Conservation (phyloP, 2,888 invertebrate species). For the Oeneis ivallda region DNA sequence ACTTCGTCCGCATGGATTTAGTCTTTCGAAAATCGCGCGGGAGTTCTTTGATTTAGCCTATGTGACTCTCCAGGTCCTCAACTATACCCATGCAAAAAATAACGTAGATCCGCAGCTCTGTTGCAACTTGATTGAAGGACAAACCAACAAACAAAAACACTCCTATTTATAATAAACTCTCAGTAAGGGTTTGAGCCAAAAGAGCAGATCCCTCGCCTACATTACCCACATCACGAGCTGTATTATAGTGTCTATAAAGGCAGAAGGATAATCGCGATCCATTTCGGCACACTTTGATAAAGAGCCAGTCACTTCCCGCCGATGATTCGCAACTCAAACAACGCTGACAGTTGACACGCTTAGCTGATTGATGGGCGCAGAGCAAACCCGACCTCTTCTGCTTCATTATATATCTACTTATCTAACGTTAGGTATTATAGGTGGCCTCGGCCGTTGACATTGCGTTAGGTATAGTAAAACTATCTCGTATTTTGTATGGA, state of each 20-base stretch:
- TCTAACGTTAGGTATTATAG: background rate
- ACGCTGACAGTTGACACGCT: conserved; percentile 31
- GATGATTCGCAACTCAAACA: conserved; percentile 42
- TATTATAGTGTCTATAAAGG: background rate
- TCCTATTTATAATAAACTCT: too few relatives aligned
- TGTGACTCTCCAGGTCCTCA: too few relatives aligned
- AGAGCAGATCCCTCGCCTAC: too few relatives aligned
- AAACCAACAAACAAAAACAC: too few relatives aligned
- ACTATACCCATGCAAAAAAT: too few relatives aligned
- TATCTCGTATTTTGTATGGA: background rate
- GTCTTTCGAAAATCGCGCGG: too few relatives aligned
- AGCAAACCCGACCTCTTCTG: conserved; percentile 7
- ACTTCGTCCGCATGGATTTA: too few relatives aligned
- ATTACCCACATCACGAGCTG: too few relatives aligned
- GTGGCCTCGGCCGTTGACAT: background rate
- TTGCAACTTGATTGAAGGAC: too few relatives aligned
- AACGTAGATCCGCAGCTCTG: too few relatives aligned
- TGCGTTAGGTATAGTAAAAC: background rate
- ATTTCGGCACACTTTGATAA: conserved; percentile 34
- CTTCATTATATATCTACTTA: background rate
- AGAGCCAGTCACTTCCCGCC: conserved; percentile 38
- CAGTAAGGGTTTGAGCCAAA: too few relatives aligned
- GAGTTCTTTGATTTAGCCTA: too few relatives aligned
- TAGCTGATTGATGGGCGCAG: conserved; percentile 40
- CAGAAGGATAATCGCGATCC: conserved; percentile 5